phyloP scores from a whole-genome alignment of 2,888 invertebrate species.

The Melanchra persicariae region DNA sequence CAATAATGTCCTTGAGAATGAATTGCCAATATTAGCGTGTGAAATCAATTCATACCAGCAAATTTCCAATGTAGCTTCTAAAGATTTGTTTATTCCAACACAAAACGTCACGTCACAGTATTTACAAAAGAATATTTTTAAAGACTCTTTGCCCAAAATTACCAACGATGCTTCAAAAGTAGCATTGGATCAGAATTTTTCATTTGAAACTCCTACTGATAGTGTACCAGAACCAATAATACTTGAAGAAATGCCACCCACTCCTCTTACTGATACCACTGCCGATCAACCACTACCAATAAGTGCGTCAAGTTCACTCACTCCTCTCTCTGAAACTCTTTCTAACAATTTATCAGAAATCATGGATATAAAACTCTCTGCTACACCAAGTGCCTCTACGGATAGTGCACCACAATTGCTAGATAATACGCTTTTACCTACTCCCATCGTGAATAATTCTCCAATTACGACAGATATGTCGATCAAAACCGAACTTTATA shows the following conservation, averaged over 20 bases:
- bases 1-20: slow-evolving; percentile 18
- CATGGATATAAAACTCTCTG: neutral
- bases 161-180: neutral
- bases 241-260: neutral
- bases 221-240: neutral
- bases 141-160: neutral
- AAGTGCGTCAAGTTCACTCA: neutral
- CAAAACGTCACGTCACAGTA: slow-evolving; percentile 5
- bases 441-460: slow-evolving; percentile 2
- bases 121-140: slow-evolving; percentile 4
- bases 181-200: neutral
- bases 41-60: slow-evolving; percentile 7
- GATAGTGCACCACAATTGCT: neutral
- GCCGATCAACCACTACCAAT: neutral
- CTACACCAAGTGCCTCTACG: neutral
- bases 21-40: slow-evolving; percentile 27
- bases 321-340: neutral
- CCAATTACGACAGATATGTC: slow-evolving; percentile 12
- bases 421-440: neutral
- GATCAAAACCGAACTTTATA: slow-evolving; percentile 32
- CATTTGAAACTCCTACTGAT: neutral
- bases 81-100: slow-evolving; percentile 7
- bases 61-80: neutral
- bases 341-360: neutral
- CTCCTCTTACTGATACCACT: neutral